phyloP scores from a whole-genome alignment of 2,797 vertebrate species.

The Lepus townsendii region DNA sequence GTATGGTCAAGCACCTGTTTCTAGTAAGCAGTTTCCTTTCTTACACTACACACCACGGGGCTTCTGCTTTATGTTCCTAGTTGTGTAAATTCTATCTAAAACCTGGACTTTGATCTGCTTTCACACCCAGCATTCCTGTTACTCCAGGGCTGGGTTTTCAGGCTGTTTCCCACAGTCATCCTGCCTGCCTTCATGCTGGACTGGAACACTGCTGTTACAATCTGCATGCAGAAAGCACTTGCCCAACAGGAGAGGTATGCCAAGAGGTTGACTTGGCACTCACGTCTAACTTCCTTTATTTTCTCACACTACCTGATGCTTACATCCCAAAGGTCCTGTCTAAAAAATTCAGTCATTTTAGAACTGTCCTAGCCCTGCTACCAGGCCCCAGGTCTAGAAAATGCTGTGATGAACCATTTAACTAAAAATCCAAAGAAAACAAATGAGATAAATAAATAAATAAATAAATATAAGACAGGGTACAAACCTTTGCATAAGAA shows the following conservation, averaged over 20 bases:
- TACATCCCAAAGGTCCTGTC: neutral
- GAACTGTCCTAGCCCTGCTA: neutral
- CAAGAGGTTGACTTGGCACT: neutral
- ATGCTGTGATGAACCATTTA: neutral
- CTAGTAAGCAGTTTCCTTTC: neutral
- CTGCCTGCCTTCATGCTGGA: neutral
- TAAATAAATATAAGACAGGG: neutral
- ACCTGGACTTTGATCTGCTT: neutral
- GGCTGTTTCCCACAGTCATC: neutral
- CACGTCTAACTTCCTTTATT: slow-evolving; percentile 5
- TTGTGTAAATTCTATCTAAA: neutral
- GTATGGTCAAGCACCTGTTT: neutral
- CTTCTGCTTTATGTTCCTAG: neutral
- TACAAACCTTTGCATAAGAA: neutral
- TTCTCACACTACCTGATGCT: neutral
- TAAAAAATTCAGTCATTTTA: slow-evolving; percentile 41
- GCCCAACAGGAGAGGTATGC: neutral
- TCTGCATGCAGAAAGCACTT: neutral
- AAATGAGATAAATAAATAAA: slow-evolving; percentile 33
- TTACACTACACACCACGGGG: neutral
- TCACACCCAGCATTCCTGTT: neutral
- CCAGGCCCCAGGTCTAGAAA: neutral
- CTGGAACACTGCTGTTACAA: neutral
- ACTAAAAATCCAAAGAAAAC: slow-evolving; percentile 32
- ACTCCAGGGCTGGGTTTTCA: neutral